Conservation (phyloP, 2,113 vertebrate genomes). For the Neoarius graeffei region DNA sequence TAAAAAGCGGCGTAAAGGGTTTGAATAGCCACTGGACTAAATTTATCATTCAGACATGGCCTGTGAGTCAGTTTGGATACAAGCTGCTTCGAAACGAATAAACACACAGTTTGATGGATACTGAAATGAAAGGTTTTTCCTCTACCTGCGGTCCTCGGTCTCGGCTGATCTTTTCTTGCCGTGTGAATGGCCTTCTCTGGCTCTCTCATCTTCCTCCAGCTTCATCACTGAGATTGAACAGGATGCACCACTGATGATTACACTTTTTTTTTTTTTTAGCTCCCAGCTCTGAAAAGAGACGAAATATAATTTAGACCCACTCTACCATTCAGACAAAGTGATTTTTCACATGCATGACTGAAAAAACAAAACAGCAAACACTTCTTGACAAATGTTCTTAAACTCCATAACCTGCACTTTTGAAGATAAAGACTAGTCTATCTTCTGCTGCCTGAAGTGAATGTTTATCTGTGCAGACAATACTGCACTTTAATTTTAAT, state of each 20-base stretch:
- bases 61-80: neutral
- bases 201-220: neutral
- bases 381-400: too few relatives aligned
- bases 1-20: neutral
- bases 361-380: neutral
- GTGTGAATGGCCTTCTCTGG: neutral
- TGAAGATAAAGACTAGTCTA: neutral
- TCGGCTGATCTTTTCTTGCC: slow-evolving; percentile 7
- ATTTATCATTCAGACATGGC: neutral
- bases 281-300: neutral
- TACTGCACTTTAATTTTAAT: neutral
- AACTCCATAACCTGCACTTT: neutral
- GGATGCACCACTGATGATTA: neutral
- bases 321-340: neutral
- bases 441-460: neutral
- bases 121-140: neutral
- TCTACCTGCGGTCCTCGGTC: slow-evolving; percentile 15
- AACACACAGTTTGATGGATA: neutral
- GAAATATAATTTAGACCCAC: neutral
- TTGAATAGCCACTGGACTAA: neutral
- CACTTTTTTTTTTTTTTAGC: too few relatives aligned
- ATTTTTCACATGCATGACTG: neutral
- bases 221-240: slow-evolving; percentile 35
- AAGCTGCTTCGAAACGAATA: neutral
- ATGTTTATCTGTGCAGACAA: neutral